Evolutionary conservation across 2,113 vertebrate species (phyloP).

Genomic region (Nyctereutes procyonoides): DNA sequence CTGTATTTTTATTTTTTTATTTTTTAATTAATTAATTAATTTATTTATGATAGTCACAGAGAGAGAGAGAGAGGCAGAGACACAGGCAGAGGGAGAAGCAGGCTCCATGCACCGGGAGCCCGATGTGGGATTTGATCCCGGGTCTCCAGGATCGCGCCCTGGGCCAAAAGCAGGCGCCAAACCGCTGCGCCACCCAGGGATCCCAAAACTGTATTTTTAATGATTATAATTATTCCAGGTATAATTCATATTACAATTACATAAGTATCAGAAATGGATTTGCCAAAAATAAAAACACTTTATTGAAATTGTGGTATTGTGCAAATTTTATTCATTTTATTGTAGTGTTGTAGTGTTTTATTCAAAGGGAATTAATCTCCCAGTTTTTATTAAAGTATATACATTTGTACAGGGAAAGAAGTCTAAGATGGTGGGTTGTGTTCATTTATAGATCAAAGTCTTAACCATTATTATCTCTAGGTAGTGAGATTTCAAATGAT

Average conservation of each 20-base stretch:
- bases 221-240: conserved; percentile 5
- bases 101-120: no score
- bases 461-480: neutral
- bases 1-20: conserved; percentile 53
- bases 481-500: neutral
- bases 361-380: neutral
- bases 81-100: no score
- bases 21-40: no score
- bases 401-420: conserved; percentile 37
- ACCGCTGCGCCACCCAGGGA: no score
- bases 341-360: neutral
- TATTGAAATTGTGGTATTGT: neutral
- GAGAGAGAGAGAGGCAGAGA: no score
- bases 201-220: conserved; percentile 47
- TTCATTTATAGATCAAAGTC: neutral
- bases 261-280: conserved; percentile 20
- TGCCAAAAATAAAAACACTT: conserved; percentile 35
- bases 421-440: neutral
- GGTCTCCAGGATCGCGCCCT: no score
- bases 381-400: conserved; percentile 31
- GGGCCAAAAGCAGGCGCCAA: no score
- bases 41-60: no score
- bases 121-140: no score
- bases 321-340: neutral
- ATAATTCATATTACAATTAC: neutral